Evolutionary conservation across 2,797 vertebrate species (phyloP).

Genomic region (Syngnathus rostellatus): DNA sequence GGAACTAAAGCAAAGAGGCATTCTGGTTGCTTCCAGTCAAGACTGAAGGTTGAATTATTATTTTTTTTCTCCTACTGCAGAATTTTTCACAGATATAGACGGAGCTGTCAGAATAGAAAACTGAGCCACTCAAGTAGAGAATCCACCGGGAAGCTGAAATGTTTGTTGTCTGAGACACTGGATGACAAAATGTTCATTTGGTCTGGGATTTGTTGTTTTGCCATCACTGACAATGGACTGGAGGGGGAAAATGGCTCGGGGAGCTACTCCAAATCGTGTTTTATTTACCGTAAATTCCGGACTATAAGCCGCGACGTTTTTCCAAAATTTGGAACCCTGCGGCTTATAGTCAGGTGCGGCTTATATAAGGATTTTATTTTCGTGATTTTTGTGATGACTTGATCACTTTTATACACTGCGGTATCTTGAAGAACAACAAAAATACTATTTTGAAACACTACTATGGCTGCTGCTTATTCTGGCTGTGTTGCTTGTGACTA

Average conservation of each 20-base stretch:
- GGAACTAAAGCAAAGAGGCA: not conserved
- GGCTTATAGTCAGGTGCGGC: too few species aligned
- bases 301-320: too few species aligned
- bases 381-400: too few species aligned
- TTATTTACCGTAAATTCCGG: too few species aligned
- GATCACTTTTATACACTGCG: too few species aligned
- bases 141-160: not conserved
- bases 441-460: too few species aligned
- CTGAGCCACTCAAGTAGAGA: not conserved
- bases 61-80: not conserved
- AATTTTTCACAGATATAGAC: not conserved
- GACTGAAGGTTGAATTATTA: not conserved
- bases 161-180: not conserved
- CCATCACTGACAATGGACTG: not conserved
- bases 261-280: not conserved
- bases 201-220: not conserved
- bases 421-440: too few species aligned
- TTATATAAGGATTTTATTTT: too few species aligned
- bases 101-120: not conserved
- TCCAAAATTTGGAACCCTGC: too few species aligned
- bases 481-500: too few species aligned
- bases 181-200: not conserved
- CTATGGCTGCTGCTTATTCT: too few species aligned
- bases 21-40: not conserved
- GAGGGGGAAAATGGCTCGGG: not conserved